Percentiles rank a stretch among this genome's conserved stretches.
Evolutionary conservation across 1,140 invertebrate genomes (phyloP).

Genomic region (Parasteatoda tepidariorum): DNA sequence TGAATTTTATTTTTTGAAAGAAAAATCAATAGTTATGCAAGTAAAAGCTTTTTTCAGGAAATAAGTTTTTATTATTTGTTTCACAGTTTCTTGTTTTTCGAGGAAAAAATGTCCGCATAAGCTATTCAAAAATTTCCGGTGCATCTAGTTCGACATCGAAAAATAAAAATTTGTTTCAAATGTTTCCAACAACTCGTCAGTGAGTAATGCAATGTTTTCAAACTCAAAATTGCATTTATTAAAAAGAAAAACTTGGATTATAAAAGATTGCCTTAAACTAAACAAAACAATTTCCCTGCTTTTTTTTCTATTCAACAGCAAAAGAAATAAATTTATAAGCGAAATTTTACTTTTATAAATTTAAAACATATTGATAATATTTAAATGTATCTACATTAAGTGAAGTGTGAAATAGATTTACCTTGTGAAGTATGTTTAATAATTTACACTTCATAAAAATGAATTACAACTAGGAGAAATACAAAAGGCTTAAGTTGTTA

Average conservation of each 20-base stretch:
- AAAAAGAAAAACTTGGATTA: neutral
- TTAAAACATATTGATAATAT: too few relatives aligned
- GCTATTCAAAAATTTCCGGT: neutral
- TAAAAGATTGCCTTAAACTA: too few relatives aligned
- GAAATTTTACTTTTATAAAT: too few relatives aligned
- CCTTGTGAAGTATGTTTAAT: too few relatives aligned
- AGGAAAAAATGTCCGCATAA: neutral
- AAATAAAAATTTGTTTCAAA: neutral
- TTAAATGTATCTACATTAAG: too few relatives aligned
- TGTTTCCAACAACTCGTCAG: neutral
- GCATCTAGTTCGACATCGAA: neutral
- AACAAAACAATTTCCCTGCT: too few relatives aligned
- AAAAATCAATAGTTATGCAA: neutral
- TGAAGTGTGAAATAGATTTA: too few relatives aligned
- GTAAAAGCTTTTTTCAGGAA: neutral
- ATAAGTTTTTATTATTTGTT: neutral
- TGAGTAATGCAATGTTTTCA: neutral
- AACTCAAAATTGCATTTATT: neutral
- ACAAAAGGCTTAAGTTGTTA: too few relatives aligned
- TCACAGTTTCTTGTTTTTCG: neutral
- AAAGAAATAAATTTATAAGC: too few relatives aligned
- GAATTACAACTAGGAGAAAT: too few relatives aligned
- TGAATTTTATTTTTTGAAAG: neutral
- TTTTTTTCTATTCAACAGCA: too few relatives aligned
- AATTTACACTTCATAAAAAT: too few relatives aligned